A percentile compares a stretch with the other conserved stretches of the same genome.
phyloP scores from a whole-genome alignment of 2,888 invertebrate genomes.

The Conops quadrifasciatus region DNA sequence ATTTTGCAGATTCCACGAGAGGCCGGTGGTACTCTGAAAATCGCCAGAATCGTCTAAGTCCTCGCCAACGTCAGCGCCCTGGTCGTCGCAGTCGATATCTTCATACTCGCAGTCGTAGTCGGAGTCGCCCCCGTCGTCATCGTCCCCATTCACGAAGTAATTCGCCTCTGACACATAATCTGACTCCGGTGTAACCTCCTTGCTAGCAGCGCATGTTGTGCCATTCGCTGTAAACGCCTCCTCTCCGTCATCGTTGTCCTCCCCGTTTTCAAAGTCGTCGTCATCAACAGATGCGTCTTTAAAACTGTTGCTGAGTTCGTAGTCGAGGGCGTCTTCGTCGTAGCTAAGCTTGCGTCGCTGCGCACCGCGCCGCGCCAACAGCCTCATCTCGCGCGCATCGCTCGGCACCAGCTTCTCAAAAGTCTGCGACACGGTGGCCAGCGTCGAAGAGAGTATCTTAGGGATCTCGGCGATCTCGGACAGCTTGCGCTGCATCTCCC shows the following conservation, averaged over 20 bases:
- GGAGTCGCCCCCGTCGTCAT: slow-evolving; percentile 43
- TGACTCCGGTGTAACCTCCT: slow-evolving; percentile 60
- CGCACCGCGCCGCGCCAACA: background rate
- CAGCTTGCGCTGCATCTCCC: slow-evolving; percentile 63
- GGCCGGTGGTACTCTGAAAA: slow-evolving; percentile 59
- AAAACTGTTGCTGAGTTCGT: slow-evolving; percentile 50
- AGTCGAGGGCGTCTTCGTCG: slow-evolving; percentile 57
- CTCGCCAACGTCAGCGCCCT: slow-evolving; percentile 39
- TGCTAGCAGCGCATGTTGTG: slow-evolving; percentile 37
- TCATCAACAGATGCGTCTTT: slow-evolving; percentile 38
- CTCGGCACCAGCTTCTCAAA: slow-evolving; percentile 56
- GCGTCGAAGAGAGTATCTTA: slow-evolving; percentile 60
- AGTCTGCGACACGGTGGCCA: slow-evolving; percentile 62
- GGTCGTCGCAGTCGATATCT: slow-evolving; percentile 33
- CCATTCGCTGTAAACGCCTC: slow-evolving; percentile 23
- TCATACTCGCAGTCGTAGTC: slow-evolving; percentile 43
- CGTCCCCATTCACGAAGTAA: slow-evolving; percentile 46
- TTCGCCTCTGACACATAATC: slow-evolving; percentile 63
- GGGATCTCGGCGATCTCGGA: slow-evolving; percentile 65
- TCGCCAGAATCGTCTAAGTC: slow-evolving; percentile 50
- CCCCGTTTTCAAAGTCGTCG: slow-evolving; percentile 34
- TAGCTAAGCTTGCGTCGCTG: slow-evolving; percentile 55
- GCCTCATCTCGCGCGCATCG: slow-evolving; percentile 27
- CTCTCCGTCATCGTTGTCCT: slow-evolving; percentile 32
- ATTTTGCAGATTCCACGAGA: slow-evolving; percentile 60